Base-by-base conservation (phyloP, 1,140 invertebrate genomes). In the Latrodectus geometricus region DNA sequence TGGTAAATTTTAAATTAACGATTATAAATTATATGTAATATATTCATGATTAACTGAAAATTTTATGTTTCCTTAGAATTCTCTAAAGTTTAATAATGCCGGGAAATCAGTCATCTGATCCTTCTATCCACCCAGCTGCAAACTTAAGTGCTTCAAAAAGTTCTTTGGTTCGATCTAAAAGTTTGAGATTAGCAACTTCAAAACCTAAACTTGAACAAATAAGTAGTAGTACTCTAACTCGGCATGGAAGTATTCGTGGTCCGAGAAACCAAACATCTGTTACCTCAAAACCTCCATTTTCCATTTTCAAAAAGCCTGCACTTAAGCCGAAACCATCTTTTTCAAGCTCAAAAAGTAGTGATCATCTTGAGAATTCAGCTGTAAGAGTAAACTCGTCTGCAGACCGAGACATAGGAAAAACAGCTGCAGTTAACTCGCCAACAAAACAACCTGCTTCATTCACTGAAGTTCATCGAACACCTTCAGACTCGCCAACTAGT, bases 171-270 rank as follows among this genome's bases (percentile, higher is more conserved):
- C 66, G 85, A 0, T 87, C 85, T 4, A 87, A 87, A 66, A 87
- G 85, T 68, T 48, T 87, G 20, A 48, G 85, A 48, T 23, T 87
- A 9, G 54, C 85, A 23, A 73, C 76, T 52, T 80, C 85, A 9
- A 79, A 68, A 54, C 85, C 85, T 35, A 87, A 87, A 66, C 76
- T 54, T 12, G 85, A 87, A 49, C 49, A 65, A 35, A 14, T 17
- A 14, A 54, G 52, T 8, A 35, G 68, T 11, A 79, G 68, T 20
- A 87, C 76, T 20, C n/a, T 87, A 35, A 80, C 76, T 66, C 50
- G 85, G 4, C 85, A 87, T 87, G 85, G 85, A 48, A 87, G 85
- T 23, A 87, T 87, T 66, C 56, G 85, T 50, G 68, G 17, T 3
- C 69, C 85, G 0, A 79, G 56, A 23, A 72, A 15, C 20, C 83